A percentile compares a stretch with the other conserved stretches of the same genome.
These are phyloP conservation scores for Notiomystis cincta DNA, from an alignment of 2,113 vertebrate genomes.

Conservation along the genomic window DNA sequence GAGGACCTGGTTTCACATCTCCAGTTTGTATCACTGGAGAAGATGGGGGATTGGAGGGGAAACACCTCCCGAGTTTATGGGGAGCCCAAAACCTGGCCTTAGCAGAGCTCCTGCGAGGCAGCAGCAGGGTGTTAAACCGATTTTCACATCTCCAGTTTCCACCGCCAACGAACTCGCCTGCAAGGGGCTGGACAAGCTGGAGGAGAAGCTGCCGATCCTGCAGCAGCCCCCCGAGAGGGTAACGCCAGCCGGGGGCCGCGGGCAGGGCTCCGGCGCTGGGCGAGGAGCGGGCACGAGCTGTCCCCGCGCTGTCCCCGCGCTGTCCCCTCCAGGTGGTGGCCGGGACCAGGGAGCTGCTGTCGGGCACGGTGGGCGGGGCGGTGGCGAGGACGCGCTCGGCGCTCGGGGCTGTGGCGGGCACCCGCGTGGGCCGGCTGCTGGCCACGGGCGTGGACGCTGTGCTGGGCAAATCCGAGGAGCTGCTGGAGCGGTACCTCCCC, in stretches of 20 bases:
- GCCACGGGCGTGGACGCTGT: slow-evolving; percentile 73
- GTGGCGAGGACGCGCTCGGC: slow-evolving; percentile 75
- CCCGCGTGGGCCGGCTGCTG: slow-evolving; percentile 80
- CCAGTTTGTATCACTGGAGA: not conserved
- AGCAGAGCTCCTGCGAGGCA: not conserved
- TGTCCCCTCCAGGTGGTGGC: slow-evolving; percentile 86
- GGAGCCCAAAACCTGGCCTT: not conserved
- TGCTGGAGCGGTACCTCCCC: slow-evolving; percentile 84
- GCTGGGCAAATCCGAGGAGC: slow-evolving; percentile 79
- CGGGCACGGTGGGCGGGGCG: slow-evolving; percentile 65
- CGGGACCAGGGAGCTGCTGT: slow-evolving; percentile 76
- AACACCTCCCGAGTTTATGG: too few species aligned
- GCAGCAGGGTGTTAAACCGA: not conserved
- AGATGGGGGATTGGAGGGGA: not conserved
- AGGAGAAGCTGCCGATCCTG: slow-evolving; percentile 83
- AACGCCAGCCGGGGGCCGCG: not conserved
- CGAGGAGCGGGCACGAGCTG: rapidly evolving
- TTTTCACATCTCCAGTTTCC: not conserved
- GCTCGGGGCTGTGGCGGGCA: slow-evolving; percentile 70
- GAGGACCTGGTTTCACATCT: rapidly evolving
- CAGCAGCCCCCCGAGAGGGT: slow-evolving; percentile 86
- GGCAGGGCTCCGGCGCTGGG: rapidly evolving
- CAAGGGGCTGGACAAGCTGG: slow-evolving; percentile 81
- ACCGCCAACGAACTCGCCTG: slow-evolving; percentile 74
- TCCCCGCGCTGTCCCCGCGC: not conserved